These are phyloP conservation scores for Nothoprocta pentlandii DNA, from an alignment of 2,113 vertebrate genomes.

Conservation along the genomic window DNA sequence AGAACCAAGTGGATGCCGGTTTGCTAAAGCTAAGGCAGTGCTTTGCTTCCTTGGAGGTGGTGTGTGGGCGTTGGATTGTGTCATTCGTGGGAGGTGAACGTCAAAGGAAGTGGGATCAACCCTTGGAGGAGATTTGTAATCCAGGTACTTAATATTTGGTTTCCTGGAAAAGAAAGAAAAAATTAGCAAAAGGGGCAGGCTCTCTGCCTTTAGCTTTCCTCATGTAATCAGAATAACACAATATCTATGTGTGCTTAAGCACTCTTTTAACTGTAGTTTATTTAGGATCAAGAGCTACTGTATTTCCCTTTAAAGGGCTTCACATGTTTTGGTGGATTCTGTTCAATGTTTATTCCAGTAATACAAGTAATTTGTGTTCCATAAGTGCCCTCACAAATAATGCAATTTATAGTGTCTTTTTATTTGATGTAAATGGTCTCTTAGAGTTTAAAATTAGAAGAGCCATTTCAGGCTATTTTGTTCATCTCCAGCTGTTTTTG, in stretches of 20 bases:
- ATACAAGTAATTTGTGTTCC: slow-evolving; percentile 27
- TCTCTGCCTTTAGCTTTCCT: slow-evolving; percentile 17
- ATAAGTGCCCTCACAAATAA: background rate
- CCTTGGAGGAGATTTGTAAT: slow-evolving; percentile 37
- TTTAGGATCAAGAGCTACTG: background rate
- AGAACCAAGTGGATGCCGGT: background rate
- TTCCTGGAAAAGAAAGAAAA: slow-evolving; percentile 63
- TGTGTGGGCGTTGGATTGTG: slow-evolving; percentile 56
- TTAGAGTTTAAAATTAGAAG: slow-evolving; percentile 61
- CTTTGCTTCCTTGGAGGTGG: slow-evolving; percentile 25
- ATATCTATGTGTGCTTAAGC: background rate
- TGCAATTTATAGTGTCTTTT: background rate
- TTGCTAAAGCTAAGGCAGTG: background rate
- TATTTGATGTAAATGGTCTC: slow-evolving; percentile 25
- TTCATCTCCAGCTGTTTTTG: slow-evolving; percentile 10
- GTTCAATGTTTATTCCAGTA: slow-evolving; percentile 24
- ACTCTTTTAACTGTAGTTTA: background rate
- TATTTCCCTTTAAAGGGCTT: background rate
- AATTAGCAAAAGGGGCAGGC: background rate
- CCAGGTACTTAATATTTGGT: slow-evolving; percentile 61
- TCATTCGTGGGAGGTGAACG: slow-evolving; percentile 48
- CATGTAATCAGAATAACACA: background rate
- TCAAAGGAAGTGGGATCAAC: slow-evolving; percentile 64
- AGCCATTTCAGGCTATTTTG: slow-evolving; percentile 51
- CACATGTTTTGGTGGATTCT: slow-evolving; percentile 27